Conservation (phyloP, 2,888 invertebrate species). For the Parelbella ahira region DNA sequence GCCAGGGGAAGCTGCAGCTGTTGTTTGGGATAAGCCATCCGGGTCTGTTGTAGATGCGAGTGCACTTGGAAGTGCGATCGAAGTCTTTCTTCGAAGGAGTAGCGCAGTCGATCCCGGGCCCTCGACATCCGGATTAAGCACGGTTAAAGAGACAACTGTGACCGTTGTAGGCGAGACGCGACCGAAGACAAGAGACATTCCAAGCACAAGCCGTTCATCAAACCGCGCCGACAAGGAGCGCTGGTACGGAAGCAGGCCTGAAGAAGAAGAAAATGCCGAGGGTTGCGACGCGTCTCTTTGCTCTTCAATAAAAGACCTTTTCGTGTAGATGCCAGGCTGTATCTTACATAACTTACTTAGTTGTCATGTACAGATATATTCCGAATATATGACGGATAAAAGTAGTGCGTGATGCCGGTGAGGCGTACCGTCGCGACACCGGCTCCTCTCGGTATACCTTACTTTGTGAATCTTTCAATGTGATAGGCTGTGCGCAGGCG, state of each 20-base stretch:
- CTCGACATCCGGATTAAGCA: constrained; percentile 43
- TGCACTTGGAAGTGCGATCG: constrained; percentile 90
- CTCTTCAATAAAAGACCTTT: constrained; percentile 91
- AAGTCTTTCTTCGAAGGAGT: constrained; percentile 86
- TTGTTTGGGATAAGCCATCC: constrained; percentile 87
- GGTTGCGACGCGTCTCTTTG: constrained; percentile 90
- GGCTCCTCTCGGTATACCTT: constrained; percentile 45
- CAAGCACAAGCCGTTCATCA: constrained; percentile 46
- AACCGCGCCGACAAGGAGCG: constrained; percentile 57
- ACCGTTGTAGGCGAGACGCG: constrained; percentile 49
- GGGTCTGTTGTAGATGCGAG: constrained; percentile 90
- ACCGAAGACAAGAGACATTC: constrained; percentile 57
- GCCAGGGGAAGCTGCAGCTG: constrained; percentile 80
- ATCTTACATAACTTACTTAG: constrained; percentile 64
- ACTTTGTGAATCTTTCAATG: constrained; percentile 78
- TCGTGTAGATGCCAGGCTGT: constrained; percentile 83
- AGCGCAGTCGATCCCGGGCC: constrained; percentile 68
- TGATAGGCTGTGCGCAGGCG: constrained; percentile 71
- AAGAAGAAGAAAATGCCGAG: constrained; percentile 86
- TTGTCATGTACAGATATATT: constrained; percentile 57
- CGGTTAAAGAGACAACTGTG: constrained; percentile 46
- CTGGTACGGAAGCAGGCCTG: constrained; percentile 83
- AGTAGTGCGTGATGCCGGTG: constrained; percentile 33
- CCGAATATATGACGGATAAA: constrained; percentile 45
- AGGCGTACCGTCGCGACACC: constrained; percentile 31